Percentiles rank a stretch among this genome's conserved stretches.
phyloP scores from a whole-genome alignment of 2,888 invertebrate genomes.

The Dolichopus griseipennis region DNA sequence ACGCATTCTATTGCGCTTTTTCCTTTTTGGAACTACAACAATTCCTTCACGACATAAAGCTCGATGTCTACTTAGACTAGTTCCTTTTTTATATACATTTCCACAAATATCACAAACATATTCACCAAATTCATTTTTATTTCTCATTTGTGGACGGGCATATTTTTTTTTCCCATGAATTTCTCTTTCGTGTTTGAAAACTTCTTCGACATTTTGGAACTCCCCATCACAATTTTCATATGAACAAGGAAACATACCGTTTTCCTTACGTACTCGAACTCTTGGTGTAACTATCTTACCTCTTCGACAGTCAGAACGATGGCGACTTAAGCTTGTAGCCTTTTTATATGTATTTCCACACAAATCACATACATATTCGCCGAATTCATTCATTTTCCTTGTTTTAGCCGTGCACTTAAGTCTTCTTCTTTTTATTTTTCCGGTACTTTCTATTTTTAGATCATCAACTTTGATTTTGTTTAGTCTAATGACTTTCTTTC shows the following conservation, averaged over 20 bases:
- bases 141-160: background rate
- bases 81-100: background rate
- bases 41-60: background rate
- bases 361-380: constrained; percentile 4
- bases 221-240: background rate
- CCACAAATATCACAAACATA: constrained; percentile 9
- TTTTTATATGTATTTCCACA: constrained; percentile 8
- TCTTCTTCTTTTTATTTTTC: background rate
- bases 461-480: background rate
- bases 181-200: constrained; percentile 1
- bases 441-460: background rate
- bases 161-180: constrained; percentile 2
- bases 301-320: background rate
- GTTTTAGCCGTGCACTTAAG: background rate
- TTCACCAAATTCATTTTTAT: constrained; percentile 2
- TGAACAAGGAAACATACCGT: constrained; percentile 1
- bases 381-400: background rate
- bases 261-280: background rate
- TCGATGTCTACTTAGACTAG: background rate
- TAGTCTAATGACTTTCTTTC: background rate
- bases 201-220: background rate
- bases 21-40: background rate
- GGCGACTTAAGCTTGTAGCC: background rate
- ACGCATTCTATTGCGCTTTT: background rate
- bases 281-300: background rate